A percentile compares a stretch with the other conserved stretches of the same genome.
Evolutionary conservation across 2,888 invertebrate species (phyloP).

Genomic region (Eristalinus sepulchralis): DNA sequence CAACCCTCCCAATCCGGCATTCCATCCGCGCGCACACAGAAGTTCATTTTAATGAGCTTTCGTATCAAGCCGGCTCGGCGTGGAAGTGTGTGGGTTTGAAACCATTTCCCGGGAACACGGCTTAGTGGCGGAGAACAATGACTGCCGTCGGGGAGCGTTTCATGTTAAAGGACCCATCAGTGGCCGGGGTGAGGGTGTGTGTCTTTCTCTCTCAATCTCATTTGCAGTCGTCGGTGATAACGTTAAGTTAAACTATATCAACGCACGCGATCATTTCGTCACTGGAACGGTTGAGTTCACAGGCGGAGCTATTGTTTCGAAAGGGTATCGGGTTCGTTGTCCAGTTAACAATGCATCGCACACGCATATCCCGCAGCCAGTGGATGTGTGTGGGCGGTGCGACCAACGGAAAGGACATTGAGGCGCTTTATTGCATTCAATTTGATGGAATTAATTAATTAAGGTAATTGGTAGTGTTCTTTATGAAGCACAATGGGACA

Average conservation of each 20-base stretch:
- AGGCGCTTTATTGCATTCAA: conserved; percentile 60
- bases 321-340: conserved; percentile 66
- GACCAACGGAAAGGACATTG: conserved; percentile 56
- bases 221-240: conserved; percentile 58
- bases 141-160: conserved; percentile 20
- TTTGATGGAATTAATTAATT: conserved; percentile 67
- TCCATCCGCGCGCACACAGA: background rate
- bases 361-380: background rate
- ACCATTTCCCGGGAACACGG: conserved; percentile 47
- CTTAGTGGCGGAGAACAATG: conserved; percentile 28
- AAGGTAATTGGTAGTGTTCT: conserved; percentile 50
- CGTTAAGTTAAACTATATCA: conserved; percentile 65
- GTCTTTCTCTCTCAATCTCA: conserved; percentile 39
- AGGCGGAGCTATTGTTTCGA: conserved; percentile 37
- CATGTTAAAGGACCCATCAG: conserved; percentile 19
- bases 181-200: background rate
- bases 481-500: conserved; percentile 34
- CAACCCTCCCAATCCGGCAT: background rate
- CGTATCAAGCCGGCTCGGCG: conserved; percentile 15
- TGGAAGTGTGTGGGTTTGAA: conserved; percentile 10
- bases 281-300: conserved; percentile 31
- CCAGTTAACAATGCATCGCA: conserved; percentile 55
- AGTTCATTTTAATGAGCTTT: conserved; percentile 61
- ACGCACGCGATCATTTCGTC: conserved; percentile 68
- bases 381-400: conserved; percentile 22